Percentiles rank a stretch among this genome's conserved stretches.
Evolutionary conservation across 2,797 vertebrate genomes (phyloP).

Genomic region (Benthosema pterotum): DNA sequence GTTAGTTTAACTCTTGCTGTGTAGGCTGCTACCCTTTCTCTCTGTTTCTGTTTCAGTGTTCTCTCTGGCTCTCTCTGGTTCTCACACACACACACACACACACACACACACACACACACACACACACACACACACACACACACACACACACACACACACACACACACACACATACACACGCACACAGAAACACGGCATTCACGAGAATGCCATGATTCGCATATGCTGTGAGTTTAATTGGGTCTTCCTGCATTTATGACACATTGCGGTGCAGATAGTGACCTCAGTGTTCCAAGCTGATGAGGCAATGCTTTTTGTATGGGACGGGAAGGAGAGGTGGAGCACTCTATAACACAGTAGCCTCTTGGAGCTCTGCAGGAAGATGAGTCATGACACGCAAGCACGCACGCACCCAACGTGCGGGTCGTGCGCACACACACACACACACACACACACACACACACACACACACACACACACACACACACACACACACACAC

Average conservation of each 20-base stretch:
- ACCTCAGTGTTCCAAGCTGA: constrained; percentile 24
- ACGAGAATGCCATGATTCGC: constrained; percentile 20
- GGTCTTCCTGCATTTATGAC: constrained; percentile 20
- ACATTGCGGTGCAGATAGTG: constrained; percentile 23
- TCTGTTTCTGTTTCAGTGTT: constrained; percentile 3
- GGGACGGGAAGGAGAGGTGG: constrained; percentile 25
- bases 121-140: too few relatives aligned
- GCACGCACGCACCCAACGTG: constrained; percentile 3
- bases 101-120: too few relatives aligned
- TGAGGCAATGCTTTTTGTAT: constrained; percentile 48
- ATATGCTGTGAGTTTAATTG: constrained; percentile 29
- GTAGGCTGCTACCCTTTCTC: background rate
- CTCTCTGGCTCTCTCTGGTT: background rate
- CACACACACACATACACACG: too few relatives aligned
- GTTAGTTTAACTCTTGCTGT: too few relatives aligned
- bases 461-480: background rate
- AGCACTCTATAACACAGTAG: constrained; percentile 32
- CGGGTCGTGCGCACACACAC: background rate
- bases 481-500: constrained; percentile 9
- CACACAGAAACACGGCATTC: constrained; percentile 17
- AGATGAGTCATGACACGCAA: constrained; percentile 40
- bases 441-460: constrained; percentile 4
- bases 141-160: too few relatives aligned
- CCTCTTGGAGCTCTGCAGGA: constrained; percentile 47
- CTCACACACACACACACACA: constrained; percentile 8